A percentile compares a stretch with the other conserved stretches of the same genome.
phyloP scores from a whole-genome alignment of 2,888 invertebrate species.

The Lutraria lutraria region DNA sequence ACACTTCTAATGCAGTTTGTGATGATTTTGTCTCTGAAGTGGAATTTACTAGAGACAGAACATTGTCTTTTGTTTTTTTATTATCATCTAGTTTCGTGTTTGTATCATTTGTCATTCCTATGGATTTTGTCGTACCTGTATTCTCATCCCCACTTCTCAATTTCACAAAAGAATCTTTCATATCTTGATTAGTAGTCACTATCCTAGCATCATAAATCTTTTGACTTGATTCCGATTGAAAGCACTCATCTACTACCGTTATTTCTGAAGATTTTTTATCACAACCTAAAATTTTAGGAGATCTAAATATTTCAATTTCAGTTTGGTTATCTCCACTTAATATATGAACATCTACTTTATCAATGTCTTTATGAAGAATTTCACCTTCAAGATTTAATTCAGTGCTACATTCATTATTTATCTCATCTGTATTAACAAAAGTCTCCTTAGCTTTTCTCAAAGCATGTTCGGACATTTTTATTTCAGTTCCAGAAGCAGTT shows the following conservation, averaged over 20 bases:
- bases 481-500: constrained; percentile 37
- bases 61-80: too few relatives aligned
- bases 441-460: constrained; percentile 22
- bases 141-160: too few relatives aligned
- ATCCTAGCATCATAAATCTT: neutral
- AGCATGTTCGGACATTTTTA: constrained; percentile 29
- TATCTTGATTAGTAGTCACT: neutral
- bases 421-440: constrained; percentile 9
- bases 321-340: neutral
- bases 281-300: neutral
- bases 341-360: neutral
- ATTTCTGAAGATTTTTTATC: neutral
- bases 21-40: neutral
- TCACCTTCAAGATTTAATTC: neutral
- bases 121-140: too few relatives aligned
- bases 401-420: neutral
- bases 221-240: constrained; percentile 71
- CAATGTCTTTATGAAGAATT: neutral
- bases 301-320: neutral
- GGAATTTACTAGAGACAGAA: neutral
- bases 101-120: too few relatives aligned
- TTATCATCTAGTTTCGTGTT: too few relatives aligned
- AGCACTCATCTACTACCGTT: constrained; percentile 32
- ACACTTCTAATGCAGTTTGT: neutral
- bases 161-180: too few relatives aligned